A percentile compares a stretch with the other conserved stretches of the same genome.
Evolutionary conservation across 2,797 vertebrate genomes (phyloP).

Genomic region (Sphaeramia orbicularis): DNA sequence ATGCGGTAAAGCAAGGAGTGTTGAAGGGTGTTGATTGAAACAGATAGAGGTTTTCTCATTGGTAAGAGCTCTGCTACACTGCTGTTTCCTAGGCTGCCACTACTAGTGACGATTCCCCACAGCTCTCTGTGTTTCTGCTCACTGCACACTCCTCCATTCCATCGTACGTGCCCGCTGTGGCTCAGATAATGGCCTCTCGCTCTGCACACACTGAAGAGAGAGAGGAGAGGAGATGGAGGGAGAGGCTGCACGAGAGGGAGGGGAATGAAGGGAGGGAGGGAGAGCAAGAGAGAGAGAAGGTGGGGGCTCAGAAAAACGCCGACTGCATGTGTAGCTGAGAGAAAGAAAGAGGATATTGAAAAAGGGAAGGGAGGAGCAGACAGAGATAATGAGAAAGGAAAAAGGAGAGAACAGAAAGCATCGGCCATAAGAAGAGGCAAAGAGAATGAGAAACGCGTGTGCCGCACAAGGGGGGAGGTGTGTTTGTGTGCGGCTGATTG

Average conservation of each 20-base stretch:
- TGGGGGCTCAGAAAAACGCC: constrained; percentile 82
- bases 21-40: constrained; percentile 52
- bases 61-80: constrained; percentile 69
- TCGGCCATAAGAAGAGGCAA: constrained; percentile 77
- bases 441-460: constrained; percentile 75
- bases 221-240: constrained; percentile 79
- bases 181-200: constrained; percentile 91
- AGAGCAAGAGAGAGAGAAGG: constrained; percentile 64
- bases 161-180: constrained; percentile 88
- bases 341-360: constrained; percentile 88
- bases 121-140: constrained; percentile 77
- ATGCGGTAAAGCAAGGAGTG: constrained; percentile 44
- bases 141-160: constrained; percentile 87
- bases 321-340: constrained; percentile 82
- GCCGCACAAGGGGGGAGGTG: constrained; percentile 70
- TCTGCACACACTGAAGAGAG: constrained; percentile 83
- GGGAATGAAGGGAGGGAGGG: constrained; percentile 64
- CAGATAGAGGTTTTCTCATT: constrained; percentile 65
- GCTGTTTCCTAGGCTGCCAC: constrained; percentile 77
- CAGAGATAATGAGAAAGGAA: constrained; percentile 87
- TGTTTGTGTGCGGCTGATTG: constrained; percentile 58
- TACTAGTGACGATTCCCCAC: constrained; percentile 73
- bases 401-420: constrained; percentile 81
- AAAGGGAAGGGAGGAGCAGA: constrained; percentile 86
- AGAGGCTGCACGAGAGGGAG: constrained; percentile 73